Base-by-base conservation (phyloP, 1,140 invertebrate genomes). In the Papilio glaucus region DNA sequence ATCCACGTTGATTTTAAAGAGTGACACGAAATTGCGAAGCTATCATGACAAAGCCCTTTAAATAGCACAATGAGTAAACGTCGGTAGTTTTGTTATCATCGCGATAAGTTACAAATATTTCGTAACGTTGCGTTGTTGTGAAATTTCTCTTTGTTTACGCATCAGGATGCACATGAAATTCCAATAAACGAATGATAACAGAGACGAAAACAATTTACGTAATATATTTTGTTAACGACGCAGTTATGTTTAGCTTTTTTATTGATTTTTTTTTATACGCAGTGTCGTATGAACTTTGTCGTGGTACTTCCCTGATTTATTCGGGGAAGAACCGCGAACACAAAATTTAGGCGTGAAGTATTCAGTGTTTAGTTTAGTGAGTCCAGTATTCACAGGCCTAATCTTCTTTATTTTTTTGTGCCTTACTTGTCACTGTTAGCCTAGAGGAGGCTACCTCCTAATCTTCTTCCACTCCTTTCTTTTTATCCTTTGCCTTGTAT, bases 111-210 rank as follows among this genome's bases (percentile, higher is more conserved):
- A 57, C 21, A 26, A 57, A 57, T 57, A 57, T 57, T 57, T 57
- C 49, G 49, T 57, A 57, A 57, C 21, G 49, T 57, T 33, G 29
- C 29, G 2, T 24, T 57, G 49, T 57, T 57, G 49, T 57, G 21
- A 57, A 57, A 57, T 57, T 57, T 57, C 49, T 24, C 49, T 24
- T 57, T 57, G 21, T 57, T 57, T 57, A 57, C 49, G 49, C 49
- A 53, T 24, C 45, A 57, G 49, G 49, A 57, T 57, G 49, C 49
- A 57, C 24, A 26, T 24, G 49, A 26, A 57, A 57, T 57, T 24
- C 49, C 49, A 57, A 57, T 57, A 57, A 57, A 57, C 13, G 4
- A 10, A 53, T 57, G 49, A 57, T 57, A 57, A 57, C 21, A 57
- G 21, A 57, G 9, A 13, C 49, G 24, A 57, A 53, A 53, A 57